Percentiles rank a stretch among this genome's conserved stretches.
These are phyloP conservation scores for Hemicentrotus pulcherrimus DNA, from an alignment of 35 echinoderm and acorn worm genomes.

Conservation along the genomic window DNA sequence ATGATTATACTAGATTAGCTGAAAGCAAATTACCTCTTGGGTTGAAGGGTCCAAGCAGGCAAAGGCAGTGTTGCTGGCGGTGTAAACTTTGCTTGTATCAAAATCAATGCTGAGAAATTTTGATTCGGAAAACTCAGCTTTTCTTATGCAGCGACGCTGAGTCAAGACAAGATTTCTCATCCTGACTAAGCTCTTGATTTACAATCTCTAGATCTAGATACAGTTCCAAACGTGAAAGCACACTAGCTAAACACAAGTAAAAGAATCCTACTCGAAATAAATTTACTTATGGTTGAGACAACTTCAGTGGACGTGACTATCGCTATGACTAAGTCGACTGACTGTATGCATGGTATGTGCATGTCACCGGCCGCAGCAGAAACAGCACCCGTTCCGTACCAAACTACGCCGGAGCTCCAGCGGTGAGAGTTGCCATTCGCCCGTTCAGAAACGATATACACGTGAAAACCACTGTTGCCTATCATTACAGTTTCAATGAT, in stretches of 20 bases:
- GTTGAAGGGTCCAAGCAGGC: conserved; percentile 15
- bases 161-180: conserved; percentile 26
- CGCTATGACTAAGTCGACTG: not conserved
- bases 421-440: not conserved
- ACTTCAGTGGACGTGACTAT: not conserved
- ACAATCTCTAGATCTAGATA: too few species aligned
- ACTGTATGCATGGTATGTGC: too few species aligned
- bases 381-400: too few species aligned
- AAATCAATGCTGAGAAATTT: conserved; percentile 7
- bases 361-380: too few species aligned
- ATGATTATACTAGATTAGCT: too few species aligned
- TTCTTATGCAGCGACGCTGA: not conserved
- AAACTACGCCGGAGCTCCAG: not conserved
- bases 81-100: conserved; percentile 35
- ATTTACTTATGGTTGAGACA: not conserved
- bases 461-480: not conserved
- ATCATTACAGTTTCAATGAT: not conserved
- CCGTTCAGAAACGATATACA: not conserved
- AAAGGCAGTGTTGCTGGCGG: not conserved
- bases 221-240: too few species aligned
- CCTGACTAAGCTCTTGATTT: not conserved
- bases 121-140: not conserved
- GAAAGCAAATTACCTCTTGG: not conserved
- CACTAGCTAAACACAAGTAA: too few species aligned
- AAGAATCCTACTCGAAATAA: too few species aligned